Evolutionary conservation across 2,113 vertebrate genomes (phyloP), one percentile per base, ranked within the genome.

Genomic region (Lagopus muta): DNA sequence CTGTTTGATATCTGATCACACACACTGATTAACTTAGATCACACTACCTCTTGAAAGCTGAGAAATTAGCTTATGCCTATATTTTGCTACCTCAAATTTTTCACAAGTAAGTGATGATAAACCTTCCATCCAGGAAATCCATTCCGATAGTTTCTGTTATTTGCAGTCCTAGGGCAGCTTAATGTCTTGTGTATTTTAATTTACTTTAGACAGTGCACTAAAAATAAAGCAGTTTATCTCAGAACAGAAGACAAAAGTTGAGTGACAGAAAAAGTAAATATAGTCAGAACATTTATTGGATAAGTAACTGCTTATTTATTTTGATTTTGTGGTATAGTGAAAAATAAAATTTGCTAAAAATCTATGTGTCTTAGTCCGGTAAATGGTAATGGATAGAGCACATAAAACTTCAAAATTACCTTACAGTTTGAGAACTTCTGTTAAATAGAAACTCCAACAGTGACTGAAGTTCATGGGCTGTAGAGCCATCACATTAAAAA

Each of bases 11-110:
- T 65, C 47, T 86, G 79, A 95, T 83, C 70, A 38, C 42, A 48
- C 27, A 92, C 75, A 47, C 54, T 20, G 43, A 91, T 92, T 93
- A 85, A 61, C n/a, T 77, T 79, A 77, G 94, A 92, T 60, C 73
- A 88, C 62, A 82, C n/a, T 45, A 66, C 19, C 10, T 86, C 36
- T 66, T 91, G 82, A 91, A 91, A 92, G 10, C 11, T 86, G 72
- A 83, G 58, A 84, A 94, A 88, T 88, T 52, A 76, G 2, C 80
- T 94, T 80, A 78, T 89, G 45, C 58, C 18, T 50, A 34, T 5
- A 3, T 91, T 82, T 65, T 62, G 22, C 83, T 86, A 94, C 64
- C 54, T 87, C 62, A 17, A 89, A 11, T 50, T 32, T 57, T 62
- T 70, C 72, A 91, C 1, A 0, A 84, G 25, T 3, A 85, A 94